A percentile compares a stretch with the other conserved stretches of the same genome.
Evolutionary conservation across 2,113 vertebrate species (phyloP).

Genomic region (Sylvia atricapilla): DNA sequence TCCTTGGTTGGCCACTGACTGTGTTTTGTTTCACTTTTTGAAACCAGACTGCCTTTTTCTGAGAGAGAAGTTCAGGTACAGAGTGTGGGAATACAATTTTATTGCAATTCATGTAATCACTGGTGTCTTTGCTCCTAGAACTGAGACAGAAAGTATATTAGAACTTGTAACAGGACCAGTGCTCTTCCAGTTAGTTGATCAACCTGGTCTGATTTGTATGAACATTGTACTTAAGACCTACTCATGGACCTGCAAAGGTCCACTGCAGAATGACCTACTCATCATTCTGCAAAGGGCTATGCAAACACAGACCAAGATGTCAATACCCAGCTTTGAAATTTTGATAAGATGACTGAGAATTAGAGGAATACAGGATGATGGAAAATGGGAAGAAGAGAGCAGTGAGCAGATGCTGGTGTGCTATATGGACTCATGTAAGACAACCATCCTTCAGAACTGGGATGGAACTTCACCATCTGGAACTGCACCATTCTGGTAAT

Average conservation of each 20-base stretch:
- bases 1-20: neutral
- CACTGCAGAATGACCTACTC: too few relatives aligned
- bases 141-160: neutral
- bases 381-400: neutral
- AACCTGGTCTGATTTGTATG: neutral
- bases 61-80: neutral
- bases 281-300: neutral
- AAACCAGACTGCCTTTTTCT: neutral
- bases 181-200: neutral
- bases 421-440: neutral
- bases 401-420: neutral
- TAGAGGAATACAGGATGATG: neutral
- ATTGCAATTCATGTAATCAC: neutral
- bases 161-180: neutral
- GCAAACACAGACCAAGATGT: neutral
- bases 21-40: neutral
- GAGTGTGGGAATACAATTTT: neutral
- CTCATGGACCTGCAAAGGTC: neutral
- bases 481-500: neutral
- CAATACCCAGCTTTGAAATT: neutral
- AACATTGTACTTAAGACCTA: neutral
- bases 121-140: neutral
- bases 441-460: neutral
- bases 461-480: neutral
- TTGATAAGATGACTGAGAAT: neutral